Percentiles rank a stretch among this genome's conserved stretches.
phyloP scores from a whole-genome alignment of 2,113 vertebrate species.

The Pionites leucogaster region DNA sequence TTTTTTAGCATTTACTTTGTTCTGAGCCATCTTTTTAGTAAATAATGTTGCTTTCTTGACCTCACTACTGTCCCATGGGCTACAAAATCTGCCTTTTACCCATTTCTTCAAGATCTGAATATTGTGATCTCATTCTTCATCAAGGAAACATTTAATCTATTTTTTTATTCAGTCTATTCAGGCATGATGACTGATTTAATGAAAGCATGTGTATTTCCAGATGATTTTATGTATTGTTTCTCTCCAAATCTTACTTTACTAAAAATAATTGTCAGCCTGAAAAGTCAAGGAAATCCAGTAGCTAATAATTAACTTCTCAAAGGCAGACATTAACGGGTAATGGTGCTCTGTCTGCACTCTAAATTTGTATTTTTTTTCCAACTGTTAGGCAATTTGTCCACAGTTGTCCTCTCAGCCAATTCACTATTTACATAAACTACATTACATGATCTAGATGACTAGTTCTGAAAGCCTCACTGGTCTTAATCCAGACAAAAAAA shows the following conservation, averaged over 20 bases:
- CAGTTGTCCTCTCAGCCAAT: not conserved
- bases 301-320: not conserved
- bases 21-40: not conserved
- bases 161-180: not conserved
- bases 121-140: not conserved
- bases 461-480: not conserved
- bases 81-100: not conserved
- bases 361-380: not conserved
- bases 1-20: not conserved
- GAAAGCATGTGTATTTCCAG: not conserved
- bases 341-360: not conserved
- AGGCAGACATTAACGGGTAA: not conserved
- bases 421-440: not conserved
- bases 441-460: not conserved
- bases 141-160: not conserved
- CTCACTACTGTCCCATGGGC: not conserved
- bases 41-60: not conserved
- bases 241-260: not conserved
- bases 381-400: not conserved
- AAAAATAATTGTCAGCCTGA: not conserved
- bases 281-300: not conserved
- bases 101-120: not conserved
- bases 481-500: not conserved
- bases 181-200: not conserved
- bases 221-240: not conserved